These are phyloP conservation scores for Dendronephthya gigantea DNA, from an alignment of 64 coral and sea anemone species.

Conservation along the genomic window DNA sequence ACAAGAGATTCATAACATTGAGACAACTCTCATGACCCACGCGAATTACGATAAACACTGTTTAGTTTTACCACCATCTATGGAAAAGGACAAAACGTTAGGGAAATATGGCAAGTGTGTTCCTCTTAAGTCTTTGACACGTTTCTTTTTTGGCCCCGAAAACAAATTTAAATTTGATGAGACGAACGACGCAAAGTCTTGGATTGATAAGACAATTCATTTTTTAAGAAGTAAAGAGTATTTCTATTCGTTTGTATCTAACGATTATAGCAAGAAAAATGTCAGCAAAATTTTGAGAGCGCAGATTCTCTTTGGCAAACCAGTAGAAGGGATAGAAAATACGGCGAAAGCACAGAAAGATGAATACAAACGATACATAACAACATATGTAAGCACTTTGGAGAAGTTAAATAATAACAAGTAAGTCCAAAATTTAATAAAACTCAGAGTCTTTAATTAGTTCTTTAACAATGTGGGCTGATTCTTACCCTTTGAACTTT, in stretches of 20 bases:
- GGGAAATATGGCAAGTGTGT: constrained; percentile 41
- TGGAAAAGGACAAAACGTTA: constrained; percentile 46
- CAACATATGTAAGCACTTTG: not conserved
- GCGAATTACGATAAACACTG: constrained; percentile 57
- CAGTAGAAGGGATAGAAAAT: not conserved
- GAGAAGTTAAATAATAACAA: constrained; percentile 15
- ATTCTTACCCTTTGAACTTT: too few relatives aligned
- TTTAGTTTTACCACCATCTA: constrained; percentile 34
- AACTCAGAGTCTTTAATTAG: too few relatives aligned
- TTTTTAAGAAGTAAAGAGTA: constrained; percentile 65
- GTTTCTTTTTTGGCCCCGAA: constrained; percentile 83
- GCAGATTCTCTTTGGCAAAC: constrained; percentile 69
- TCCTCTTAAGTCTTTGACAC: constrained; percentile 67
- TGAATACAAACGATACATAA: constrained; percentile 6
- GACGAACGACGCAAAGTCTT: constrained; percentile 2
- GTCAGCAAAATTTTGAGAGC: constrained; percentile 71
- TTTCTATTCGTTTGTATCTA: constrained; percentile 73
- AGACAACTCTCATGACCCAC: constrained; percentile 59
- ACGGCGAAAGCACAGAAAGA: constrained; percentile 10
- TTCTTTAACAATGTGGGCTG: too few relatives aligned
- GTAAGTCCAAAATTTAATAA: too few relatives aligned
- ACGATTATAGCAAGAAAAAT: constrained; percentile 46
- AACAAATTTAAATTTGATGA: constrained; percentile 46
- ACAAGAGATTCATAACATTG: constrained; percentile 48
- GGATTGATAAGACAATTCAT: constrained; percentile 40